A percentile compares a stretch with the other conserved stretches of the same genome.
Evolutionary conservation across 2,797 vertebrate genomes (phyloP).

Genomic region (Sebastes kiyomatsui): DNA sequence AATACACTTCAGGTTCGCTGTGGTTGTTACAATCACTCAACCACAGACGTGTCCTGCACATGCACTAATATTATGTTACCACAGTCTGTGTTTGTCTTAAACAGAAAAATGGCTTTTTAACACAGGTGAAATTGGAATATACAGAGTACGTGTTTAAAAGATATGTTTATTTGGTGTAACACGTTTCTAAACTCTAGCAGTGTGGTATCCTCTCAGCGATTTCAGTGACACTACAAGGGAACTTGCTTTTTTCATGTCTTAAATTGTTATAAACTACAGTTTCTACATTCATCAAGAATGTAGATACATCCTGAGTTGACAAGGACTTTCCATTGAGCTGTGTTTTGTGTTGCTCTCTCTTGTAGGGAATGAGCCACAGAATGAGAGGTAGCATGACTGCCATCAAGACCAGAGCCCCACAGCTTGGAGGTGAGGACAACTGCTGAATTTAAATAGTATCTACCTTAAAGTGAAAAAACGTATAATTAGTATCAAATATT

Average conservation of each 20-base stretch:
- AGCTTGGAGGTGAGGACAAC: conserved; percentile 89
- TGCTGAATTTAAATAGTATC: neutral
- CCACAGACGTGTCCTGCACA: too few species aligned
- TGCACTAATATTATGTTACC: neutral
- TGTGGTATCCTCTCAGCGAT: neutral
- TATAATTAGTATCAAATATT: neutral
- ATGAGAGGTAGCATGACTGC: conserved; percentile 93
- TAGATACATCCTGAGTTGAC: neutral
- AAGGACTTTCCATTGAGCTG: neutral
- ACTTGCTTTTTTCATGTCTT: neutral
- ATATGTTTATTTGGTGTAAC: neutral
- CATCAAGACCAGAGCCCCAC: conserved; percentile 92
- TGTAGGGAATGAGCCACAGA: conserved; percentile 92
- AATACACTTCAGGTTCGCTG: neutral
- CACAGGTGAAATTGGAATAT: neutral
- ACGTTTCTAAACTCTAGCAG: neutral
- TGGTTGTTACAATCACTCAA: neutral
- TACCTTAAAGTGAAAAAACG: neutral
- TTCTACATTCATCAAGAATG: neutral
- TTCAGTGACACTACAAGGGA: neutral
- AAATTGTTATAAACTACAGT: neutral
- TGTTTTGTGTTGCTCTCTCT: neutral
- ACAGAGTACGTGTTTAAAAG: neutral
- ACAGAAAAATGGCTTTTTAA: neutral
- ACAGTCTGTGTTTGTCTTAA: too few species aligned